Evolutionary conservation across 2,888 invertebrate genomes (phyloP), one percentile per base, ranked within the genome.

Genomic region (Biston stratarius): DNA sequence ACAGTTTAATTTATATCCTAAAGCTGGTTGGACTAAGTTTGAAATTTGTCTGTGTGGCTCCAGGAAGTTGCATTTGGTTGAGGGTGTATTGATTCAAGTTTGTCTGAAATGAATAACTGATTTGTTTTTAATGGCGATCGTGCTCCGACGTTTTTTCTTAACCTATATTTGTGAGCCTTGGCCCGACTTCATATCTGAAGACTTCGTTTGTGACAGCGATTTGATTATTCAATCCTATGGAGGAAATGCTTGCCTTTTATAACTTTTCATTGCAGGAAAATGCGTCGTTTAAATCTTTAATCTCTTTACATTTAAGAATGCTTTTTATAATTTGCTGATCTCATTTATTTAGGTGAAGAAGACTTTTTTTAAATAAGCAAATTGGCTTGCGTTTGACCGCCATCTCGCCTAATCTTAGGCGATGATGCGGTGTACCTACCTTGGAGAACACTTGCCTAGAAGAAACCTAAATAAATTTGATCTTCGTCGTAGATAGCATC

Each of bases 101-200:
- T 77, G 63, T 76, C 77, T 83, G 77, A 51, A 83, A 78, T 77
- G 75, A 82, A 79, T 76, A 81, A 79, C 78, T 86, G 84, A 90
- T 91, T 89, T 82, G 83, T 83, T 86, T 88, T 86, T 88, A 90
- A 89, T 88, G 85, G 84, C 77, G 74, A 67, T 70, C 67, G 73
- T 65, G 72, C 78, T 81, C 80, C 74, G 77, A 79, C 82, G 84
- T 84, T 85, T 52, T 84, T 81, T 84, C 79, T 80, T 87, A 88
- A 86, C 87, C 88, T 83, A 87, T 81, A 84, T 89, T 81, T 74
- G 55, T 52, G 66, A 76, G 75, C 89, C 90, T 88, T 90, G 90
- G 81, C 87, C 87, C 67, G 78, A 64, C 69, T 69, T 67, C 67
- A 70, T 66, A 61, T 61, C 52, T 72, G 72, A 69, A 69, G 51